These are phyloP conservation scores for Ceramica pisi DNA, from an alignment of 2,888 invertebrate species.

Conservation along the genomic window DNA sequence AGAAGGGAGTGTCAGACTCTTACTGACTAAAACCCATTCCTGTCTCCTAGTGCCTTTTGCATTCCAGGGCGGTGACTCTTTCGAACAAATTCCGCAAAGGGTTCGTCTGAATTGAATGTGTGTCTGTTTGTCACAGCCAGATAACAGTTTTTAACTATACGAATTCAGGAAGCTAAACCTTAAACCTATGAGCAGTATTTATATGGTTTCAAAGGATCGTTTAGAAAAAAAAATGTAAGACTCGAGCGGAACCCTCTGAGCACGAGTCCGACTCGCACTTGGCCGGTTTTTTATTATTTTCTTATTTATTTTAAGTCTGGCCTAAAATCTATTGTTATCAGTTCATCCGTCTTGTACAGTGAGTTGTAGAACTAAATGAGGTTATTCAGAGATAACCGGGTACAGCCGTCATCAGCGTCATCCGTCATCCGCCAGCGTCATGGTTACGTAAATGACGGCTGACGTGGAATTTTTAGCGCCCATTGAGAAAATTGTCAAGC, in stretches of 20 bases:
- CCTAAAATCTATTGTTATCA: conserved; percentile 31
- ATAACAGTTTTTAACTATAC: too few relatives aligned
- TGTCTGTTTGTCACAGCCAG: background rate
- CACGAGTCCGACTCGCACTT: too few relatives aligned
- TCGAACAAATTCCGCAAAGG: too few relatives aligned
- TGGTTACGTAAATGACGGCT: conserved; percentile 21
- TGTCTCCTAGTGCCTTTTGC: too few relatives aligned
- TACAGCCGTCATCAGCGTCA: conserved; percentile 37
- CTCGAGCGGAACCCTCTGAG: too few relatives aligned
- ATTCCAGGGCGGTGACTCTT: too few relatives aligned
- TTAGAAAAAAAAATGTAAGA: too few relatives aligned
- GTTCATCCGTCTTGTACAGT: conserved; percentile 35
- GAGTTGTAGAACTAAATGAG: conserved; percentile 38
- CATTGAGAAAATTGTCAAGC: background rate
- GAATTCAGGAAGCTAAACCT: too few relatives aligned
- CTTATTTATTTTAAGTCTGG: background rate
- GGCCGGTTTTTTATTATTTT: background rate
- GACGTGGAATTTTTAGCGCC: conserved; percentile 27
- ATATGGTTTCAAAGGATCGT: too few relatives aligned
- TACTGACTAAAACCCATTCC: too few relatives aligned
- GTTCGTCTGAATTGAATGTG: background rate
- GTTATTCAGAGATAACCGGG: conserved; percentile 21
- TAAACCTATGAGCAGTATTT: too few relatives aligned
- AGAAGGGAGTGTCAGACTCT: too few relatives aligned
- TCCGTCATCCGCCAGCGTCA: conserved; percentile 18